A percentile compares a stretch with the other conserved stretches of the same genome.
Conservation (phyloP, 53 echinoderm and acorn worm genomes). For the Crossaster papposus region DNA sequence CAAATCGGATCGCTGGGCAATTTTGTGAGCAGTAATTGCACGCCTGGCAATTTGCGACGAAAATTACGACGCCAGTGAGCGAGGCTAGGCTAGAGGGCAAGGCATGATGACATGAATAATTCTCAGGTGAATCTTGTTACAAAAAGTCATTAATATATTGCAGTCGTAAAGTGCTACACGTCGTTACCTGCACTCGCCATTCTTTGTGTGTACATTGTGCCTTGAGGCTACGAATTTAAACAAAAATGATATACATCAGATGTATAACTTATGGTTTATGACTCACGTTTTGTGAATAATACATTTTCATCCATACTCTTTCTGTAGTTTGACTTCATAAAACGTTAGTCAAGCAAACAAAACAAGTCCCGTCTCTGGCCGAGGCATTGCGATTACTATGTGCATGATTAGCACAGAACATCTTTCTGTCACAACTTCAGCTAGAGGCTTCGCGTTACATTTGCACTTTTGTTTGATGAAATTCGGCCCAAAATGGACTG, state of each 20-base stretch:
- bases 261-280: background rate
- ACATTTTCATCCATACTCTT: background rate
- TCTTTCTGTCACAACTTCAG: background rate
- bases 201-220: background rate
- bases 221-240: background rate
- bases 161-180: background rate
- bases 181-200: background rate
- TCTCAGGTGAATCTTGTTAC: background rate
- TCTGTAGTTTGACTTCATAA: background rate
- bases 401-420: background rate
- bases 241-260: background rate
- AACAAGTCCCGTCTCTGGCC: background rate
- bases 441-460: background rate
- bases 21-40: background rate
- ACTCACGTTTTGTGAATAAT: conserved; percentile 14
- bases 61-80: background rate
- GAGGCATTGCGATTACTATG: background rate
- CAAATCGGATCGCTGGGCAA: background rate
- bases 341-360: background rate
- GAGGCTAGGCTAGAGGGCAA: background rate
- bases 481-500: no score
- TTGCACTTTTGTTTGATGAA: no score
- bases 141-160: background rate
- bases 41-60: background rate
- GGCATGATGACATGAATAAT: background rate